Evolutionary conservation across 2,888 invertebrate genomes (phyloP), one percentile per base, ranked within the genome.

Genomic region (Stegana nigrithorax): DNA sequence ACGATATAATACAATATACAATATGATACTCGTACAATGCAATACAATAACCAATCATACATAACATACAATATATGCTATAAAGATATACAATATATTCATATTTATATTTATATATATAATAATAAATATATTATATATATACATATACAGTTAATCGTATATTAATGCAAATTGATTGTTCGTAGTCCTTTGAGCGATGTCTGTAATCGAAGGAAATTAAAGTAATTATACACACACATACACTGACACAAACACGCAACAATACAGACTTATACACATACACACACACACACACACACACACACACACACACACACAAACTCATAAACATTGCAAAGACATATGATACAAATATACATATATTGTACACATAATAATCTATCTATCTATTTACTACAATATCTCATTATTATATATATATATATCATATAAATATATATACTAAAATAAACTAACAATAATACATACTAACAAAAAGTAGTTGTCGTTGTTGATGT

Each of bases 401-500:
- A 42, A 42, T 14, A 23, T 25, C n/a, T n/a, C n/a, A n/a, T 29
- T 29, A 29, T 29, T 29, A 6, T 29, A 29, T 29, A 29, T 29
- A 6, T 7, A 29, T 29, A 29, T 29, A 29, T 29, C 29, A 10
- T 29, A 29, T 29, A 36, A 36, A 21, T 36, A 36, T 25, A 73
- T 66, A 78, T 68, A 66, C 72, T 72, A 58, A 25, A 58, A 61
- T 57, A 66, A 80, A 45, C 17, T 45, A 23, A 23, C 12, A 36
- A 36, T 36, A 36, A 10, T 29, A 17, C 4, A 23, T 21, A 32
- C 12, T 78, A 78, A 73, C 70, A 80, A 77, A 77, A 81, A 83
- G 82, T 82, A 82, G 82, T 82, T 82, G 84, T 82, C 82, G 82
- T 82, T 82, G 82, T 82, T 82, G 82, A 82, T 82, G 82, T 82